A percentile compares a stretch with the other conserved stretches of the same genome.
These are phyloP conservation scores for Myzus persicae DNA, from an alignment of 1,140 invertebrate genomes.

Conservation along the genomic window DNA sequence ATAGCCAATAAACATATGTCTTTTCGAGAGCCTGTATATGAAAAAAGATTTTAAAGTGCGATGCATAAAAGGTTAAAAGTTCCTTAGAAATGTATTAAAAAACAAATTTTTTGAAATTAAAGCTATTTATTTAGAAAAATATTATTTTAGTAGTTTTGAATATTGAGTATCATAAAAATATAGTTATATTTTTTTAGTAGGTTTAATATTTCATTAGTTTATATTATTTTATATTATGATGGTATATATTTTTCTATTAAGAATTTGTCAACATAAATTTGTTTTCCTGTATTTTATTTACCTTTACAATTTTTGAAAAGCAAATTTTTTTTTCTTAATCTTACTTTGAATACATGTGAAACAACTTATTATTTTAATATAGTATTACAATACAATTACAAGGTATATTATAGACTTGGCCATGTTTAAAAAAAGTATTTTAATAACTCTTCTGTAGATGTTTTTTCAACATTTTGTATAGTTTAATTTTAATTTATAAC, in stretches of 20 bases:
- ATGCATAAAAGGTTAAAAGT: slow-evolving; percentile 6
- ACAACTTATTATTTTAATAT: not conserved
- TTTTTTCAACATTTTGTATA: not conserved
- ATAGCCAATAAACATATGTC: not conserved
- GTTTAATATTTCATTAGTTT: not conserved
- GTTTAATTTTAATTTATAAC: not conserved
- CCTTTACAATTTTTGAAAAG: not conserved
- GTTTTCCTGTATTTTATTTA: not conserved
- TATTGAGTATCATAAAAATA: not conserved
- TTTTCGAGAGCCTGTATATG: not conserved
- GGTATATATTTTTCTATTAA: not conserved
- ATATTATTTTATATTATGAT: too few species aligned
- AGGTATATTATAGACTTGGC: not conserved
- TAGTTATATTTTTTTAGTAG: not conserved
- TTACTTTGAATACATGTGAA: not conserved
- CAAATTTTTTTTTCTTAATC: not conserved
- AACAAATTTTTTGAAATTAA: not conserved
- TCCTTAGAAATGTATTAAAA: not conserved
- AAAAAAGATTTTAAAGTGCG: slow-evolving; percentile 13
- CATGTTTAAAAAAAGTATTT: not conserved
- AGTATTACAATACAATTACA: not conserved
- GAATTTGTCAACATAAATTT: not conserved
- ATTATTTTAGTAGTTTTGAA: not conserved
- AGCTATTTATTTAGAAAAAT: not conserved
- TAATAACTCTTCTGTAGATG: not conserved